These are phyloP conservation scores for Gari tellinella DNA, from an alignment of 2,888 invertebrate species.

Conservation along the genomic window DNA sequence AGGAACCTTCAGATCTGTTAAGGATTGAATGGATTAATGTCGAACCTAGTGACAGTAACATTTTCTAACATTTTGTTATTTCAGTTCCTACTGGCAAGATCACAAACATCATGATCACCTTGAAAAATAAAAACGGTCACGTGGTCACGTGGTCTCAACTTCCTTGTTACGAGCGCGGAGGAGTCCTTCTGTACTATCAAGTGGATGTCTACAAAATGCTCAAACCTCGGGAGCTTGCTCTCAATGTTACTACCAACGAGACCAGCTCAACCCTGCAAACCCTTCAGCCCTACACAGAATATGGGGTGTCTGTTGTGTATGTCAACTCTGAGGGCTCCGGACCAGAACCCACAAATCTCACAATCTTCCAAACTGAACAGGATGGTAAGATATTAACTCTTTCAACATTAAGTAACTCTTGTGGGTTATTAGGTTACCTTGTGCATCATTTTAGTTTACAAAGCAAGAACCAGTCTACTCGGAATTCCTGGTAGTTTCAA, in stretches of 20 bases:
- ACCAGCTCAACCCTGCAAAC: constrained; percentile 2
- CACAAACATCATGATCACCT: constrained; percentile 31
- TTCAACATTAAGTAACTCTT: too few relatives aligned
- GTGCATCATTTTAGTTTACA: too few relatives aligned
- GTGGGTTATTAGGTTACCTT: too few relatives aligned
- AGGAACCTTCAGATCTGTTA: too few relatives aligned
- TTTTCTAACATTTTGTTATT: constrained; percentile 17
- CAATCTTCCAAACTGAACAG: constrained; percentile 66
- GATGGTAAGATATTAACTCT: constrained; percentile 74
- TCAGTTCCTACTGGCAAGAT: constrained; percentile 66
- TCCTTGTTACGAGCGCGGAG: constrained; percentile 69
- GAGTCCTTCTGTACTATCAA: constrained; percentile 58
- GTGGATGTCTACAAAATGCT: constrained; percentile 30
- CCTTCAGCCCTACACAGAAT: constrained; percentile 67
- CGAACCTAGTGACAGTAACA: too few relatives aligned
- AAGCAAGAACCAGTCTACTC: too few relatives aligned
- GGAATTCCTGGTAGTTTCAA: too few relatives aligned
- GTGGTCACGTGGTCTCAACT: constrained; percentile 67
- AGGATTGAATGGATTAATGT: too few relatives aligned
- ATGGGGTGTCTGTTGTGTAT: constrained; percentile 68
- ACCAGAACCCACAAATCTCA: constrained; percentile 40
- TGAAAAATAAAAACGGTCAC: constrained; percentile 20
- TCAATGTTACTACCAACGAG: constrained; percentile 4
- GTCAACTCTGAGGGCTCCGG: constrained; percentile 67
- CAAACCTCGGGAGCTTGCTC: neutral